Evolutionary conservation across 2,888 invertebrate species (phyloP), one percentile per base, ranked within the genome.

Genomic region (Craniophora ligustri): DNA sequence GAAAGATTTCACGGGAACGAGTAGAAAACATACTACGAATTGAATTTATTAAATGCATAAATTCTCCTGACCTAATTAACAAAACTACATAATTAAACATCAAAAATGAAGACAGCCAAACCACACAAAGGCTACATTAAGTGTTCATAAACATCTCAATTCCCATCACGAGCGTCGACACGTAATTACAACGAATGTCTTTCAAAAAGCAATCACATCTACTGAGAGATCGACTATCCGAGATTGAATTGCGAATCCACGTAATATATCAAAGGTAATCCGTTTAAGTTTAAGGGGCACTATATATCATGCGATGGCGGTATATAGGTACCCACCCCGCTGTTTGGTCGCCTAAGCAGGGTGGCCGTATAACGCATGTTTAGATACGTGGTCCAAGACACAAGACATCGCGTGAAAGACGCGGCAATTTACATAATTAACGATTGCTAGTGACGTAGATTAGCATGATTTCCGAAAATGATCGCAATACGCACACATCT

Each of bases 231-330:
- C 87, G 89, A 89, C 86, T 91, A 89, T 86, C 86, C 83, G 87
- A 89, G 91, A 92, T 92, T 92, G 91, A 90, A 91, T 90, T 87
- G 85, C 84, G 86, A 82, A 89, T 88, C 88, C 89, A 82, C 83
- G 89, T 90, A 91, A 92, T 92, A 92, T 91, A 92, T 92, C 92
- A 92, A 91, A 91, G 91, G 91, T 92, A 92, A 92, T 92, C 92
- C 92, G 89, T 89, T 92, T 92, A 92, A 89, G 91, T 91, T 91
- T 92, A 91, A 89, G 90, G 86, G 84, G 89, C 88, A 89, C 88
- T 89, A 88, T 92, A 89, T 91, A 91, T 92, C 91, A 92, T 91
- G 87, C 72, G 81, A 88, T 81, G 86, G 71, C 48, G 63, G 87
- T 89, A 87, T 84, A 87, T 85, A n/a, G n/a, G n/a, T n/a, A 86